phyloP scores from a whole-genome alignment of 2,888 invertebrate genomes.

The Baccha elongata region DNA sequence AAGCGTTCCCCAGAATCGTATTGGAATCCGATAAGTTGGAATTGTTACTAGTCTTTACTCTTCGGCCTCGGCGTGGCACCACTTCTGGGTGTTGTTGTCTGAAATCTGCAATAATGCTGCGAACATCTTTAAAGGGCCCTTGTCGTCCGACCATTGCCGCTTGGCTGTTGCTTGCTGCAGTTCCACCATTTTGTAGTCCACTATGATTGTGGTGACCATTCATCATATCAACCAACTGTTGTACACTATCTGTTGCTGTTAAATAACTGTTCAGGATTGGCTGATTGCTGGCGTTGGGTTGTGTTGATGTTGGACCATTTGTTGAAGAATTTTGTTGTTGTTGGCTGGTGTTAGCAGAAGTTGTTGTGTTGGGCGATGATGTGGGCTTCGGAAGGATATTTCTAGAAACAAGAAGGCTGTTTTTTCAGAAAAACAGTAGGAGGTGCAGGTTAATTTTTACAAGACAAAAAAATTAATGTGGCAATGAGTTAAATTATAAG shows the following conservation, averaged over 20 bases:
- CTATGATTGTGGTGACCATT: slow-evolving; percentile 74
- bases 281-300: slow-evolving; percentile 50
- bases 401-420: slow-evolving; percentile 79
- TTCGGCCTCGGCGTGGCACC: slow-evolving; percentile 87
- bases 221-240: slow-evolving; percentile 75
- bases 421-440: slow-evolving; percentile 74
- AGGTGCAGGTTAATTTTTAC: slow-evolving; percentile 75
- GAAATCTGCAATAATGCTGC: slow-evolving; percentile 92
- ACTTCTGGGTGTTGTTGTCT: slow-evolving; percentile 89
- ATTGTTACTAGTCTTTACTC: slow-evolving; percentile 83
- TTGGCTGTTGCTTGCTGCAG: slow-evolving; percentile 77
- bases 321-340: slow-evolving; percentile 61
- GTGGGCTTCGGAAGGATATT: slow-evolving; percentile 82
- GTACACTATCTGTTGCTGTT: slow-evolving; percentile 74
- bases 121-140: slow-evolving; percentile 91
- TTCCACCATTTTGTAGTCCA: slow-evolving; percentile 75
- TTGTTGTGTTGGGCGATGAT: slow-evolving; percentile 49
- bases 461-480: slow-evolving; percentile 75
- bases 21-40: slow-evolving; percentile 74
- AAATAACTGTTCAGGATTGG: slow-evolving; percentile 75
- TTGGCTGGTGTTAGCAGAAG: slow-evolving; percentile 9
- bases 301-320: slow-evolving; percentile 59
- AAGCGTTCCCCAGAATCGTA: slow-evolving; percentile 74
- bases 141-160: slow-evolving; percentile 84
- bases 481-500: slow-evolving; percentile 75